Evolutionary conservation across 2,113 vertebrate species (phyloP).

Genomic region (Laticauda laticaudata): DNA sequence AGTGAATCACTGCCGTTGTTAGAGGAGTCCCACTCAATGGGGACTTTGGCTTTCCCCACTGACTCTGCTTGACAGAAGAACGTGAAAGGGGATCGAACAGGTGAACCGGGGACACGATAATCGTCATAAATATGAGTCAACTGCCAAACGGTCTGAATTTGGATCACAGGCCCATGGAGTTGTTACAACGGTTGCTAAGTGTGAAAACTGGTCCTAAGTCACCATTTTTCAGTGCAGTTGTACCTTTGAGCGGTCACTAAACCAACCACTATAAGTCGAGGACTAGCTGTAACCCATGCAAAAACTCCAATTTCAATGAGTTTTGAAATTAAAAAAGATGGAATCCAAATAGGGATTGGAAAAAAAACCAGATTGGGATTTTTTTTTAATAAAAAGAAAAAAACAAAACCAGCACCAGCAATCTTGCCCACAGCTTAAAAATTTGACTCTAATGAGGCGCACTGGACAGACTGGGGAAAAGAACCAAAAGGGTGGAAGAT

Average conservation of each 20-base stretch:
- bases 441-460: background rate
- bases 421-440: background rate
- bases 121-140: background rate
- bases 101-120: background rate
- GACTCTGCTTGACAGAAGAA: background rate
- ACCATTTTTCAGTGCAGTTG: background rate
- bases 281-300: background rate
- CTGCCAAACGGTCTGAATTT: background rate
- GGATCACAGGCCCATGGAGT: background rate
- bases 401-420: too few species aligned
- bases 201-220: background rate
- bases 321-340: background rate
- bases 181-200: background rate
- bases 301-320: background rate
- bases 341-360: background rate
- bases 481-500: background rate
- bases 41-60: too few species aligned
- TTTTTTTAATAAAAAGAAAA: too few species aligned
- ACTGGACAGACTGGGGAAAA: background rate
- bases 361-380: background rate
- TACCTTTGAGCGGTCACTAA: background rate
- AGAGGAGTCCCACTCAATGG: background rate
- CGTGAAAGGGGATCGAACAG: background rate
- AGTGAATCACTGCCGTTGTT: background rate
- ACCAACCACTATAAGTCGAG: background rate